A percentile compares a stretch with the other conserved stretches of the same genome.
phyloP scores from a whole-genome alignment of 2,888 invertebrate species.

The Schrankia costaestrigalis region DNA sequence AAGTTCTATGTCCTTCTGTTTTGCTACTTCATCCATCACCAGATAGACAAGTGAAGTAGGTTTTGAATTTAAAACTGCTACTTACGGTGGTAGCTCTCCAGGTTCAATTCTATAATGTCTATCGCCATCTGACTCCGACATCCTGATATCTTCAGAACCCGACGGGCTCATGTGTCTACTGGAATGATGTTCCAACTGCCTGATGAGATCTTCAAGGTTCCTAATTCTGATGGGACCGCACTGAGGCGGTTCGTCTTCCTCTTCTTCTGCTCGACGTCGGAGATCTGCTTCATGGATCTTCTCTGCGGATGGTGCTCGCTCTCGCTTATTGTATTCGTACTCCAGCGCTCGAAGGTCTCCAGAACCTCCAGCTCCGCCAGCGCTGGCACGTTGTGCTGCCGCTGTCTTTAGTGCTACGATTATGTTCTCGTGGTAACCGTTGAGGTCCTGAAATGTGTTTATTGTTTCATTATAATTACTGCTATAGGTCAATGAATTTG shows the following conservation, averaged over 20 bases:
- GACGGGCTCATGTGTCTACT: conserved; percentile 93
- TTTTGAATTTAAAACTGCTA: conserved; percentile 10
- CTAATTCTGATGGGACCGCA: conserved; percentile 93
- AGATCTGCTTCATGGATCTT: conserved; percentile 87
- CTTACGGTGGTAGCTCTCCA: conserved; percentile 73
- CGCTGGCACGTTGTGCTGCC: conserved; percentile 84
- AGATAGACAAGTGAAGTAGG: neutral
- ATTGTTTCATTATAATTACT: too few species aligned
- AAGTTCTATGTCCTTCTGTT: too few species aligned
- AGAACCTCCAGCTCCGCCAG: conserved; percentile 58
- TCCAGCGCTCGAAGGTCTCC: conserved; percentile 73
- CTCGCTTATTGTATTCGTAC: conserved; percentile 78
- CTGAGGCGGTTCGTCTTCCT: conserved; percentile 88
- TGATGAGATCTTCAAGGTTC: conserved; percentile 93
- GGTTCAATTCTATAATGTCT: conserved; percentile 91
- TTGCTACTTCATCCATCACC: too few species aligned
- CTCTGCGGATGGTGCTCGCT: conserved; percentile 85
- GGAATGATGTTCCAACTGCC: conserved; percentile 93
- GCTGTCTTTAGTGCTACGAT: conserved; percentile 93
- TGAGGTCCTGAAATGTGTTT: conserved; percentile 91
- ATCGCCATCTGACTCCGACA: conserved; percentile 94
- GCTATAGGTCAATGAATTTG: too few species aligned
- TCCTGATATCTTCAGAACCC: conserved; percentile 93
- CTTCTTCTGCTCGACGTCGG: conserved; percentile 71
- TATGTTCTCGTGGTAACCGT: conserved; percentile 96